Conservation (phyloP, 2,888 invertebrate species). For the Tenthredo scrophulariae region DNA sequence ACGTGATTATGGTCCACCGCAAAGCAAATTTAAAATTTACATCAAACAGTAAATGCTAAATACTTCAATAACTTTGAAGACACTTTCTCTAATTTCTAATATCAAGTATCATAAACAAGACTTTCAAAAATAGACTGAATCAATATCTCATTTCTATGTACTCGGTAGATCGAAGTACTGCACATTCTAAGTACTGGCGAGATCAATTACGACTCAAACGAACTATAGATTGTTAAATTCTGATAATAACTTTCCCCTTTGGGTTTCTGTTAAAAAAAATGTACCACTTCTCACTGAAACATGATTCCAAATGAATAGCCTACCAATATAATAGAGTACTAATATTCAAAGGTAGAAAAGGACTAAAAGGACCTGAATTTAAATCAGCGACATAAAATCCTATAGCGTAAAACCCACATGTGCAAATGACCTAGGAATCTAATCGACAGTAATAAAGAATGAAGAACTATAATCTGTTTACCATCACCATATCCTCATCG, state of each 20-base stretch:
- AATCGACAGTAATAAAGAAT: neutral
- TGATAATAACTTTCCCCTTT: constrained; percentile 4
- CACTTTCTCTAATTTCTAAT: neutral
- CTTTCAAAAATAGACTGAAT: constrained; percentile 9
- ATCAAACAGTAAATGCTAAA: constrained; percentile 10
- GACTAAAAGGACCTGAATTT: neutral
- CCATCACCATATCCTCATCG: neutral
- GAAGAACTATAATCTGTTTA: constrained; percentile 23
- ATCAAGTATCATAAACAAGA: neutral
- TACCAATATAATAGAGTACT: neutral
- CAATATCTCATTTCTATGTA: constrained; percentile 9
- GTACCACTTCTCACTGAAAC: neutral
- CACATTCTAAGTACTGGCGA: neutral
- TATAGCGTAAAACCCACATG: neutral
- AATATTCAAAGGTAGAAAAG: neutral
- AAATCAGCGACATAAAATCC: neutral
- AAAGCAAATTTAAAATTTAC: constrained; percentile 35
- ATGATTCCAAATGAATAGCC: neutral
- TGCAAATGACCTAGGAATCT: neutral
- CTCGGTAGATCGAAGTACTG: neutral
- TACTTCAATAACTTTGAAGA: constrained; percentile 13
- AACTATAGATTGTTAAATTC: neutral
- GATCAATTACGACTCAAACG: neutral
- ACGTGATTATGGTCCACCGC: constrained; percentile 59
- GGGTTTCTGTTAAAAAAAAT: neutral